Conservation (phyloP, 2,797 vertebrate species). For the Pachyuromys duprasi region DNA sequence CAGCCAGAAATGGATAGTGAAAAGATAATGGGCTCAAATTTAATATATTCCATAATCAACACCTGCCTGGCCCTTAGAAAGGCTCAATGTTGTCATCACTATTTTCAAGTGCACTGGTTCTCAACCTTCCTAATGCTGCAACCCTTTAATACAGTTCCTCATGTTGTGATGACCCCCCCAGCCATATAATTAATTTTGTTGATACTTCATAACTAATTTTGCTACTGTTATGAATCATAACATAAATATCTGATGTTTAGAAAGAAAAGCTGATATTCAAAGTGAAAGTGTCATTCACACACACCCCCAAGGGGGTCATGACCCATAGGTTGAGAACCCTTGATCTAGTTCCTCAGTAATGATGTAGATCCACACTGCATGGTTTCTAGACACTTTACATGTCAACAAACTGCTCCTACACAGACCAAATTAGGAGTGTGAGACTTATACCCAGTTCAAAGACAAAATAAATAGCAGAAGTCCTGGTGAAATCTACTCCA, state of each 20-base stretch:
- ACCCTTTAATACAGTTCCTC: background rate
- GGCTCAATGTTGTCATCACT: background rate
- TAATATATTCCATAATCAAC: background rate
- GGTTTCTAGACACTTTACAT: background rate
- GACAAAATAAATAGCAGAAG: background rate
- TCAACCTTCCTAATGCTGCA: background rate
- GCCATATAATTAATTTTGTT: background rate
- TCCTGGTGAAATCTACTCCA: background rate
- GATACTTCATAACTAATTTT: background rate
- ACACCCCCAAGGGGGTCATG: background rate
- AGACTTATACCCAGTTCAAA: conserved; percentile 24
- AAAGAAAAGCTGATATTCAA: background rate
- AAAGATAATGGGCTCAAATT: background rate
- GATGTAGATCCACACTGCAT: background rate
- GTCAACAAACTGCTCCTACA: conserved; percentile 22
- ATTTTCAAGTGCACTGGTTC: background rate
- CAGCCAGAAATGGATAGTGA: background rate
- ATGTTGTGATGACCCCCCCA: background rate
- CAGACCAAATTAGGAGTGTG: background rate
- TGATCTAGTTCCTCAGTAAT: background rate
- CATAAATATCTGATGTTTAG: background rate
- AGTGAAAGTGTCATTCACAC: background rate
- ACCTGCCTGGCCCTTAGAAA: background rate
- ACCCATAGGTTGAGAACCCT: background rate
- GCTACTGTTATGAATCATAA: background rate